Base-by-base conservation (phyloP, 2,888 invertebrate genomes). In the Sialis fuliginosa region DNA sequence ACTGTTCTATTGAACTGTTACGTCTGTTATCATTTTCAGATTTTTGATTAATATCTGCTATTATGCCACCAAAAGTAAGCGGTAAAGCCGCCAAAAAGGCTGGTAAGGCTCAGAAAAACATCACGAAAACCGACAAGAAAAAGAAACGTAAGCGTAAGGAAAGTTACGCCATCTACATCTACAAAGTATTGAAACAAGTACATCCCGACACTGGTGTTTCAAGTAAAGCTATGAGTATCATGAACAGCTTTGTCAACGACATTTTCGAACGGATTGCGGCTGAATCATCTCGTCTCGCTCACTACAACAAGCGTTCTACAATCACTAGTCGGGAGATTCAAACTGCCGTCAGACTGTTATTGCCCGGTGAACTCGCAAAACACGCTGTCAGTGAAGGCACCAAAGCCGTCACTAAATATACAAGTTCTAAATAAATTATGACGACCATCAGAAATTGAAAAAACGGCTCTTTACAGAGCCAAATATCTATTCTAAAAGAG, bases 351-450 rank as follows among this genome's bases (percentile, higher is more conserved):
- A 70, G 75, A 39, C 65, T 83, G 0, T 55, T 84, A 1, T 62
- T 84, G 5, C 83, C 83, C 1, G 81, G 81, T 6, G 81, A 85
- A 57, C 59, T 86, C 48, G 77, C 79, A 0, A 80, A 78, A 50
- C 82, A 84, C 60, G 81, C 82, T 0, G 75, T 77, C 22, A 22
- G 22, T 22, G 22, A 22, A 22, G 22, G 22, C 4, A 22, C 22
- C 22, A 22, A 22, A 22, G 79, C 79, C 49, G 57, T 58, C 39
- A 56, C 56, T 33, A 58, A 60, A 49, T 60, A 59, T 49, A 57
- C 56, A 10, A 58, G 54, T 41, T 55, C 56, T 6, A 57, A 57
- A 48, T 57, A 51, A 52, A 22, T 22, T 22, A 22, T 22, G 22
- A 22, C 22, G 2, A 22, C 22, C 22, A 2, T 22, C 22, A 22